A percentile compares a stretch with the other conserved stretches of the same genome.
These are phyloP conservation scores for Apodemus sylvaticus DNA, from an alignment of 2,113 vertebrate genomes.

Conservation along the genomic window DNA sequence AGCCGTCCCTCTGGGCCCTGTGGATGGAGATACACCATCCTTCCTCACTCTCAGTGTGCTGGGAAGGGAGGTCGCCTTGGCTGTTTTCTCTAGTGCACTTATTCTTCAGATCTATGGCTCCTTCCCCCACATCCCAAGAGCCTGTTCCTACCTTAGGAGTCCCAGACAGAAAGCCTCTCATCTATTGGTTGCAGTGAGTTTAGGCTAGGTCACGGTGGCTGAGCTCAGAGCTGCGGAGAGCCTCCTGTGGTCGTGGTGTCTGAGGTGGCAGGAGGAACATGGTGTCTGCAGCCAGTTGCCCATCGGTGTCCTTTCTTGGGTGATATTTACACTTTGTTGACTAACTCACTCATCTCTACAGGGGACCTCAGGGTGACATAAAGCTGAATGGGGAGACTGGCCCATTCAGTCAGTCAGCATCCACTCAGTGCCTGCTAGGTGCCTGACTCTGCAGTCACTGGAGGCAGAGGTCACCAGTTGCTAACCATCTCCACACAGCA, in stretches of 20 bases:
- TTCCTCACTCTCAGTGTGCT: background rate
- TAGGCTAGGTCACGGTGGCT: background rate
- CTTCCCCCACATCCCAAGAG: background rate
- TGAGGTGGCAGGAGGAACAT: background rate
- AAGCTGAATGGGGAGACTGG: background rate
- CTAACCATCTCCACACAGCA: too few relatives aligned
- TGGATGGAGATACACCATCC: background rate
- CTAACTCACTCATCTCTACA: background rate
- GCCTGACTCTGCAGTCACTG: background rate
- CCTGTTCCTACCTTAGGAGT: background rate
- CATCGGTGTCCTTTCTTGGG: background rate
- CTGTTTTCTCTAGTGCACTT: background rate
- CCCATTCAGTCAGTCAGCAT: background rate
- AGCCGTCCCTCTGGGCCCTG: background rate
- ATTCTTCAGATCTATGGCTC: background rate
- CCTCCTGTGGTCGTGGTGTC: background rate
- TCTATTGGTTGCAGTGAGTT: background rate
- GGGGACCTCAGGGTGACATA: background rate
- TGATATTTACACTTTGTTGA: background rate
- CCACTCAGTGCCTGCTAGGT: background rate
- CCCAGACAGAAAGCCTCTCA: background rate
- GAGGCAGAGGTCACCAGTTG: background rate
- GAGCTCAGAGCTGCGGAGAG: background rate
- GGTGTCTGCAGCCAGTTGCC: background rate
- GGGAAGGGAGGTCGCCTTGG: background rate